Conservation (phyloP, 1,140 invertebrate species). For the Apis dorsata region DNA sequence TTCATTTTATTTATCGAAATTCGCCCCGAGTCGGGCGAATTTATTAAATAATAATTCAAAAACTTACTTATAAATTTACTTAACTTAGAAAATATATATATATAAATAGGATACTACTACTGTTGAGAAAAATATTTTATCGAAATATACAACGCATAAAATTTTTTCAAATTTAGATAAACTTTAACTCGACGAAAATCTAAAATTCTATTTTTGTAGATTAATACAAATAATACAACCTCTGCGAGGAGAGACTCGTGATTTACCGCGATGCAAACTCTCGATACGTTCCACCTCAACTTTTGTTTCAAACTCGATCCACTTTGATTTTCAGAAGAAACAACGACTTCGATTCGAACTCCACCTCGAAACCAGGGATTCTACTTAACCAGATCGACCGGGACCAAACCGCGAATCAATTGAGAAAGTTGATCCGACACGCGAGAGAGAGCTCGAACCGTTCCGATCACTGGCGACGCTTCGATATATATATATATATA, state of each 20-base stretch:
- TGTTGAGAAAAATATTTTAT: too few species aligned
- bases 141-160: too few species aligned
- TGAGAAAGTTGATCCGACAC: not conserved
- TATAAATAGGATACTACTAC: too few species aligned
- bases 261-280: not conserved
- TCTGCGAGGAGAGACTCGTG: not conserved
- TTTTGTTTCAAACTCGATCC: not conserved
- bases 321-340: constrained; percentile 3
- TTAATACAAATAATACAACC: not conserved
- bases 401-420: not conserved
- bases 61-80: too few species aligned
- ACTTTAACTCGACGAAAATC: not conserved
- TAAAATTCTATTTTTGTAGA: not conserved
- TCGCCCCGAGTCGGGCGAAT: too few species aligned
- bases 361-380: not conserved
- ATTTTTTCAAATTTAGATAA: too few species aligned
- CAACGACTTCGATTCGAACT: not conserved
- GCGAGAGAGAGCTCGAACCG: not conserved
- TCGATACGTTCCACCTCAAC: too few species aligned
- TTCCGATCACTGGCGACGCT: not conserved
- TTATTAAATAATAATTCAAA: too few species aligned
- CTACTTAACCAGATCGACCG: not conserved
- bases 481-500: not conserved
- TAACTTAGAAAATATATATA: too few species aligned
- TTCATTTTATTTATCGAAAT: not conserved